These are phyloP conservation scores for Agrochola circellaris DNA, from an alignment of 2,888 invertebrate species.

Conservation along the genomic window DNA sequence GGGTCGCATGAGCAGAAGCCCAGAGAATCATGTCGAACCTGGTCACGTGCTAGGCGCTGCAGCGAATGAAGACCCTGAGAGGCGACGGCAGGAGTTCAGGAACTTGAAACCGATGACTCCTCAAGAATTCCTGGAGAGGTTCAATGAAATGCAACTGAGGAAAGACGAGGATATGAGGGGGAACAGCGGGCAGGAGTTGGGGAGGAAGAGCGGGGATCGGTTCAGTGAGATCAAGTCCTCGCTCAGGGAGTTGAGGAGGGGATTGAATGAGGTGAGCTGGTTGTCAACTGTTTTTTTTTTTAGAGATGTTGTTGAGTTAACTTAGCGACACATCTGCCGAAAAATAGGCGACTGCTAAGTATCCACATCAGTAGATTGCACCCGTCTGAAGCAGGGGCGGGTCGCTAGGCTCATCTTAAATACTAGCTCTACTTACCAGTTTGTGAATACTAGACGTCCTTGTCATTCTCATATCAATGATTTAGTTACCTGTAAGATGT, in stretches of 20 bases:
- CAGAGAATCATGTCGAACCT: conserved; percentile 38
- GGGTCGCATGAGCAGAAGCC: conserved; percentile 68
- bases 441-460: background rate
- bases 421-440: background rate
- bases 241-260: conserved; percentile 81
- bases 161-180: conserved; percentile 60
- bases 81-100: conserved; percentile 66
- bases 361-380: background rate
- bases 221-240: conserved; percentile 86
- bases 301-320: background rate
- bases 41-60: conserved; percentile 37
- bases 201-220: conserved; percentile 71
- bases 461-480: background rate
- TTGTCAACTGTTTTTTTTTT: background rate
- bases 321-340: background rate
- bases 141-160: conserved; percentile 76
- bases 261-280: conserved; percentile 82
- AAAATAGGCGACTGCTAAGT: background rate
- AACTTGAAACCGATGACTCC: conserved; percentile 83
- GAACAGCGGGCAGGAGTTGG: conserved; percentile 49
- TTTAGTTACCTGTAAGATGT: background rate
- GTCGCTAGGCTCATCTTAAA: background rate
- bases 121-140: conserved; percentile 80
- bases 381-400: background rate
- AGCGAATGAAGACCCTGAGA: conserved; percentile 41